Percentiles rank a stretch among this genome's conserved stretches.
These are phyloP conservation scores for Hemithea aestivaria DNA, from an alignment of 2,888 invertebrate species.

Conservation along the genomic window DNA sequence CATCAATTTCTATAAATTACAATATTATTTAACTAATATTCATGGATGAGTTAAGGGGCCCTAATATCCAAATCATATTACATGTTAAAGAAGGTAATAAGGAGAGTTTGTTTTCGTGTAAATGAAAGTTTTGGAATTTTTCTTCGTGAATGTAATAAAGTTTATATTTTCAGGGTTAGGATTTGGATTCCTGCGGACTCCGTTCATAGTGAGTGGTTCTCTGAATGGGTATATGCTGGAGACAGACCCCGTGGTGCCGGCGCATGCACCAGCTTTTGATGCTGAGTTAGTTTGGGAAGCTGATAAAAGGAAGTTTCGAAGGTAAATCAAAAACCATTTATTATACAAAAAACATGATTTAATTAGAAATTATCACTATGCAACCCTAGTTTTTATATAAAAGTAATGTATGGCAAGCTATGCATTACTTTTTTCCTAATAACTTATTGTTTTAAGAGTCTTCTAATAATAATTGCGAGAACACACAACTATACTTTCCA, in stretches of 20 bases:
- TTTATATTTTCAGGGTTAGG: slow-evolving; percentile 69
- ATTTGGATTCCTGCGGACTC: slow-evolving; percentile 75
- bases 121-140: slow-evolving; percentile 1
- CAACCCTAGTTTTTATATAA: too few relatives aligned
- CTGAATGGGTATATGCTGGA: slow-evolving; percentile 83
- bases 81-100: slow-evolving; percentile 82
- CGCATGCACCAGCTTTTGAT: slow-evolving; percentile 81
- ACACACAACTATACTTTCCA: too few relatives aligned
- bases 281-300: slow-evolving; percentile 90
- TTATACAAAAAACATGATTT: slow-evolving; percentile 13
- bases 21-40: slow-evolving; percentile 33
- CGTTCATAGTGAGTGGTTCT: slow-evolving; percentile 80
- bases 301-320: slow-evolving; percentile 83
- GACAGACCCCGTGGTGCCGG: slow-evolving; percentile 81
- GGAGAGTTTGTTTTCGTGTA: neutral
- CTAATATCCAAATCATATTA: slow-evolving; percentile 82
- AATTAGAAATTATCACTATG: too few relatives aligned
- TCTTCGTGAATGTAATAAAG: neutral
- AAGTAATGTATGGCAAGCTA: too few relatives aligned
- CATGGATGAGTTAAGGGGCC: slow-evolving; percentile 82
- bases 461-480: too few relatives aligned
- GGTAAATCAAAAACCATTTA: slow-evolving; percentile 51
- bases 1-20: slow-evolving; percentile 27
- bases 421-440: too few relatives aligned
- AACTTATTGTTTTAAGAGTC: too few relatives aligned